phyloP scores from a whole-genome alignment of 2,888 invertebrate species.

The Xanthorhoe spadicearia region DNA sequence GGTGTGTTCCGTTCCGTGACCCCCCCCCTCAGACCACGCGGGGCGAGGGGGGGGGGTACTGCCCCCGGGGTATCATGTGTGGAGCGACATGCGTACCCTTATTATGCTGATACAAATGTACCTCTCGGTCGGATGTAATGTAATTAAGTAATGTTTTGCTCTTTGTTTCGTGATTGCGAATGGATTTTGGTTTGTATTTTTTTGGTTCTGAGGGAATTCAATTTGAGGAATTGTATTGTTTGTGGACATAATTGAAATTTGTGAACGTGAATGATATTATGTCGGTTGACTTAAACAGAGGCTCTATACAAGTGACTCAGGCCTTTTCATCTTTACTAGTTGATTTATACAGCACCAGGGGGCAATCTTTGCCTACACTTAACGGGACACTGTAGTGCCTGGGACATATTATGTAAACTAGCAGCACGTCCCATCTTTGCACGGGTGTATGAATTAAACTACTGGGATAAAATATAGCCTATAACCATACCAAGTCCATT shows the following conservation, averaged over 20 bases:
- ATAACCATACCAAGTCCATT: no score
- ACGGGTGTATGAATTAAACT: no score
- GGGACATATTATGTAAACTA: no score
- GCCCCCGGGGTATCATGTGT: constrained; percentile 13
- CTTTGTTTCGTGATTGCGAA: constrained; percentile 28
- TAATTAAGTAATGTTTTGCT: constrained; percentile 23
- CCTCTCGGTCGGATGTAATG: constrained; percentile 23
- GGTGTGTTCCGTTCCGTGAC: constrained; percentile 26
- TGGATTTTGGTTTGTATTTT: constrained; percentile 8
- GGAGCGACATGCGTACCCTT: constrained; percentile 13
- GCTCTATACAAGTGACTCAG: no score
- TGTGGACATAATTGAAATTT: neutral
- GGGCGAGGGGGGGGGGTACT: neutral
- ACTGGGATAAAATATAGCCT: no score
- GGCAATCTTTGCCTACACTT: no score
- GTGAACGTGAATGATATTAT: neutral
- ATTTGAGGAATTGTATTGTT: neutral
- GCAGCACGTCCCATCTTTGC: no score
- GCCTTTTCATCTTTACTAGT: no score
- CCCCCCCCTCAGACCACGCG: neutral
- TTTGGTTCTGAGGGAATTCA: neutral
- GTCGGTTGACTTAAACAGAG: neutral
- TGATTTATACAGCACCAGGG: no score
- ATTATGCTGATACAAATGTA: constrained; percentile 31
- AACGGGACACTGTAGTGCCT: no score